Percentiles rank a stretch among this genome's conserved stretches.
These are phyloP conservation scores for Eupeodes luniger DNA, from an alignment of 2,888 invertebrate species.

Conservation along the genomic window DNA sequence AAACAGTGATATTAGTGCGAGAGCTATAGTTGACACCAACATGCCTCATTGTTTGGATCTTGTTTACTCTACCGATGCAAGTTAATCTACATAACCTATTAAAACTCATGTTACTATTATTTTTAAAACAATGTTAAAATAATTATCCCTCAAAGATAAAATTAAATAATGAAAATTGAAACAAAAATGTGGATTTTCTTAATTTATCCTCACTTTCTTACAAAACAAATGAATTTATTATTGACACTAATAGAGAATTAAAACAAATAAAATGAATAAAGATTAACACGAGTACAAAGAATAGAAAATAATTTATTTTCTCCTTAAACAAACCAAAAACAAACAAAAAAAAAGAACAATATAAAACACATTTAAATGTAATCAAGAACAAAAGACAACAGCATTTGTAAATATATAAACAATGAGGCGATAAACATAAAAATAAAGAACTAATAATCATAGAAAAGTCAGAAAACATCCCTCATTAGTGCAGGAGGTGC, in stretches of 20 bases:
- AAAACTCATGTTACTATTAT: too few species aligned
- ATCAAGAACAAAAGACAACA: conserved; percentile 60
- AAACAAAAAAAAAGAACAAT: background rate
- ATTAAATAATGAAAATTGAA: too few species aligned
- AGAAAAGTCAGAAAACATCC: conserved; percentile 45
- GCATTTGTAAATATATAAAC: conserved; percentile 18
- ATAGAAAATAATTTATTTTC: conserved; percentile 59
- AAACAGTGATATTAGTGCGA: too few species aligned
- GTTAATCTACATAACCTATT: too few species aligned
- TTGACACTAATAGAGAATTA: background rate
- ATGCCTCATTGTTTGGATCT: too few species aligned
- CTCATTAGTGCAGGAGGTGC: conserved; percentile 75
- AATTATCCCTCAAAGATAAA: too few species aligned
- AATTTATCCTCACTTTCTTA: too few species aligned
- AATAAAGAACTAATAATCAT: conserved; percentile 73
- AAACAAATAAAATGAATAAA: background rate
- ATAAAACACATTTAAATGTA: conserved; percentile 32
- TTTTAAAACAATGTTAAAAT: too few species aligned
- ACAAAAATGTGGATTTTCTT: too few species aligned
- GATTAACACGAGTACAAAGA: conserved; percentile 18
- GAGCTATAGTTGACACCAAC: too few species aligned
- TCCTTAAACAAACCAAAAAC: background rate
- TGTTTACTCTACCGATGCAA: too few species aligned
- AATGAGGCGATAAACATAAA: conserved; percentile 63
- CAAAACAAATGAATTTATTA: too few species aligned